phyloP scores from a whole-genome alignment of 2,888 invertebrate species.

The Cyaniris semiargus region DNA sequence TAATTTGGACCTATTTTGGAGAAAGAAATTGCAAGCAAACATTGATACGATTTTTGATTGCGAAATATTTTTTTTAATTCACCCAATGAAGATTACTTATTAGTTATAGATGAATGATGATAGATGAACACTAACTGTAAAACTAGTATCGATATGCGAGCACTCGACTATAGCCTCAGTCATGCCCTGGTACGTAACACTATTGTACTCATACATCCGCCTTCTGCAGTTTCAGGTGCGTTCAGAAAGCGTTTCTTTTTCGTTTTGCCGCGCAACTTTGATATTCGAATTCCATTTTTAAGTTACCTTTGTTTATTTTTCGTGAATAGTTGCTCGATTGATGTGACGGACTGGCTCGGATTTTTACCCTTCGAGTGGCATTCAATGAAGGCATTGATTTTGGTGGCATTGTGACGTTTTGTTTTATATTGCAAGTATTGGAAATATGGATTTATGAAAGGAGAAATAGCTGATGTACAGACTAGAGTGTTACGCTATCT shows the following conservation, averaged over 20 bases:
- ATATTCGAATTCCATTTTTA: conserved; percentile 29
- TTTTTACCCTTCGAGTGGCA: conserved; percentile 17
- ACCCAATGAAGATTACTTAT: no score
- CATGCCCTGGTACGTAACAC: conserved; percentile 57
- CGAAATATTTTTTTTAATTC: no score
- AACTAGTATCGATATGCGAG: conserved; percentile 36
- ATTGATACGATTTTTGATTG: no score
- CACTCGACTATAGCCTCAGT: conserved; percentile 62
- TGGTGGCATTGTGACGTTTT: background rate
- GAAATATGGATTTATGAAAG: background rate
- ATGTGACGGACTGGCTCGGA: background rate
- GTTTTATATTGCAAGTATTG: background rate
- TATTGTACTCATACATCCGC: conserved; percentile 55
- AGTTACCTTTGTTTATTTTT: conserved; percentile 27
- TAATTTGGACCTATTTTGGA: no score
- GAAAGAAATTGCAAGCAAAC: no score
- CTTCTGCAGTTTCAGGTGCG: conserved; percentile 63
- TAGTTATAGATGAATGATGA: no score
- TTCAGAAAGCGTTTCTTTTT: conserved; percentile 53
- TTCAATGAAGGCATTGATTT: background rate
- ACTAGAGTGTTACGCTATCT: no score
- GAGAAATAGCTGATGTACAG: background rate
- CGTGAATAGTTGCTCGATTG: conserved; percentile 7
- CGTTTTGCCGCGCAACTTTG: conserved; percentile 53
- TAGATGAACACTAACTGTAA: background rate